Conservation (phyloP, 2,113 vertebrate species). For the Macrotus californicus region DNA sequence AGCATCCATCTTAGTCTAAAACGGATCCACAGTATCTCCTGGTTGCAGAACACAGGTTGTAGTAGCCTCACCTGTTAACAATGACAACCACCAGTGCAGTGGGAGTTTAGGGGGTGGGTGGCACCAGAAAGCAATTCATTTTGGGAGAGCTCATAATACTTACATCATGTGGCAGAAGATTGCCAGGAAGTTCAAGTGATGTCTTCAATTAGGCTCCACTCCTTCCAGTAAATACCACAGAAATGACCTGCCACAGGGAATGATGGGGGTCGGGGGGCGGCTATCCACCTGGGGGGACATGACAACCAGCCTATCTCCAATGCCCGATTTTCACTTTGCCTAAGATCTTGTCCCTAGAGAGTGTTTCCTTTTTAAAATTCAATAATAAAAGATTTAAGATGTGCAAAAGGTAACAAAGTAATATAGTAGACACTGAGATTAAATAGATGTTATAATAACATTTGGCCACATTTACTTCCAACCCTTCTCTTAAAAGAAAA, state of each 20-base stretch:
- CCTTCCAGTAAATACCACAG: background rate
- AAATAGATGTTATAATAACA: background rate
- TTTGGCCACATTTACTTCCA: background rate
- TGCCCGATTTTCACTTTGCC: background rate
- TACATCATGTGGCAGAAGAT: background rate
- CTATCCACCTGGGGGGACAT: background rate
- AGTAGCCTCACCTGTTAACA: background rate
- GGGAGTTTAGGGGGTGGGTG: background rate
- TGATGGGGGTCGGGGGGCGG: too few relatives aligned
- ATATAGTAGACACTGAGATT: background rate
- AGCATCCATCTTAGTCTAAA: background rate
- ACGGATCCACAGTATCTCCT: background rate
- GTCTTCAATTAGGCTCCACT: background rate
- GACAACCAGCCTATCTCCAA: background rate
- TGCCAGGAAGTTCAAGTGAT: background rate
- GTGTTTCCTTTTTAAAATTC: background rate
- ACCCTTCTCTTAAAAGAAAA: background rate
- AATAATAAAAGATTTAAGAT: background rate
- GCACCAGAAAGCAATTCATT: background rate
- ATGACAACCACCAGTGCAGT: too few relatives aligned
- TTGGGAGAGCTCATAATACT: background rate
- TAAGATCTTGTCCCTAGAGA: background rate
- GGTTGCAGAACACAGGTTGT: background rate
- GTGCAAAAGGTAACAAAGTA: background rate
- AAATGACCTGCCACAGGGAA: background rate